These are phyloP conservation scores for Lithobates sylvaticus DNA, from an alignment of 2,797 vertebrate genomes.

Conservation along the genomic window DNA sequence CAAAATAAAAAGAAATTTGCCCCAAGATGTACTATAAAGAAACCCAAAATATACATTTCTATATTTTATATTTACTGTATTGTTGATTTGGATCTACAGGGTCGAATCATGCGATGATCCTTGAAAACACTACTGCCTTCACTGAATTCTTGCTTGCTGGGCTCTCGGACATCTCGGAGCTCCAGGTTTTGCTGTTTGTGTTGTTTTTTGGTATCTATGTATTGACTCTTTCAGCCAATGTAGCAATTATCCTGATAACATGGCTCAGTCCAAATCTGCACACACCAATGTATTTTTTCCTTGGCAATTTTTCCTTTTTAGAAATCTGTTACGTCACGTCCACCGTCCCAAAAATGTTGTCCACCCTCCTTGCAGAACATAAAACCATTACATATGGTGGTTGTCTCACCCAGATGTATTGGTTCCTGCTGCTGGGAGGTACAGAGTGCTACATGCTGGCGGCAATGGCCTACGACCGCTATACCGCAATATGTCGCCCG, in stretches of 20 bases:
- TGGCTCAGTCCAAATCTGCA: constrained; percentile 10
- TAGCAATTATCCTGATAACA: too few relatives aligned
- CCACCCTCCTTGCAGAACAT: constrained; percentile 2
- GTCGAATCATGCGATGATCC: background rate
- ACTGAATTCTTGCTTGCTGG: constrained; percentile 5
- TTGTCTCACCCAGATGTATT: constrained; percentile 41
- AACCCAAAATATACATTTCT: too few relatives aligned
- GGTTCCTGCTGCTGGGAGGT: constrained; percentile 27
- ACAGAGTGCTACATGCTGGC: constrained; percentile 47
- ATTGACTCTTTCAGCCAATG: background rate
- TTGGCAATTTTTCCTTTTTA: constrained; percentile 67
- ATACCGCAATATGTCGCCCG: constrained; percentile 67
- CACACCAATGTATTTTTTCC: constrained; percentile 59
- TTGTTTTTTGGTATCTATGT: constrained; percentile 17
- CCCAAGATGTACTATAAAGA: too few relatives aligned
- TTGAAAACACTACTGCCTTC: background rate
- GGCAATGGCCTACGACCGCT: constrained; percentile 66
- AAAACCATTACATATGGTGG: constrained; percentile 27
- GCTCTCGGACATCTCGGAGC: background rate
- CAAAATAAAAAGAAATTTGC: too few relatives aligned
- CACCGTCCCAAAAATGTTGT: constrained; percentile 39
- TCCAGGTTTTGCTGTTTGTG: background rate
- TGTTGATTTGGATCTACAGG: too few relatives aligned
- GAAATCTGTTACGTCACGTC: constrained; percentile 65
- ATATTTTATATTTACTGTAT: background rate